phyloP scores from a whole-genome alignment of 2,797 vertebrate species.

The Tiaroga cobitis region DNA sequence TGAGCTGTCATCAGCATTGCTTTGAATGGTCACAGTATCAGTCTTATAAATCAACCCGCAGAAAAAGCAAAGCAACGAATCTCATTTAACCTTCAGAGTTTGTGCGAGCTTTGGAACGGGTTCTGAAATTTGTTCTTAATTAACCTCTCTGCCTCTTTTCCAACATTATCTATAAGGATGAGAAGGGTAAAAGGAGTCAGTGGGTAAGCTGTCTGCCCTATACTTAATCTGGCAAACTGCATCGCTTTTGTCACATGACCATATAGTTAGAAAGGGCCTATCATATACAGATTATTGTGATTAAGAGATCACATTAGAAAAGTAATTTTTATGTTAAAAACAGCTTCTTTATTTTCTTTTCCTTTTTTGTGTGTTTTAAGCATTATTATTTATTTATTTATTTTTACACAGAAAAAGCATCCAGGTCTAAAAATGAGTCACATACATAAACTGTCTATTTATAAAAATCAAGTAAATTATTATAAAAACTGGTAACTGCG shows the following conservation, averaged over 20 bases:
- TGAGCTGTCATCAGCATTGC: background rate
- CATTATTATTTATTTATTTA: too few relatives aligned
- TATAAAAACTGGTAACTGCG: background rate
- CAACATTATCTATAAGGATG: background rate
- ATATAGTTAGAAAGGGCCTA: background rate
- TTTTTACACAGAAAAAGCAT: too few relatives aligned
- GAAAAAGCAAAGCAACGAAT: background rate
- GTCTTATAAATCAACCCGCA: background rate
- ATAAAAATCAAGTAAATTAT: too few relatives aligned
- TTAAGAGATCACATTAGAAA: too few relatives aligned
- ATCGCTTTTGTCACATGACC: background rate
- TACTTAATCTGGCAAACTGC: background rate
- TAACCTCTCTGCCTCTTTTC: background rate
- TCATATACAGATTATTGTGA: background rate
- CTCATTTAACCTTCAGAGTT: slow-evolving; percentile 5
- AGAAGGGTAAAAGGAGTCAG: background rate
- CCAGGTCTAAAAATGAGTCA: too few relatives aligned
- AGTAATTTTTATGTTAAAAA: background rate
- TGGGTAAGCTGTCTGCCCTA: background rate
- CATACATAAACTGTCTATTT: too few relatives aligned
- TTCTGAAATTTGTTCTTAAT: background rate
- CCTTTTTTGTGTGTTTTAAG: background rate
- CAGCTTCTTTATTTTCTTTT: rapidly evolving
- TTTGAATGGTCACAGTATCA: background rate
- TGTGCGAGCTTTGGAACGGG: background rate